Evolutionary conservation across 2,113 vertebrate species (phyloP), one percentile per base, ranked within the genome.

Genomic region (Indri indri): DNA sequence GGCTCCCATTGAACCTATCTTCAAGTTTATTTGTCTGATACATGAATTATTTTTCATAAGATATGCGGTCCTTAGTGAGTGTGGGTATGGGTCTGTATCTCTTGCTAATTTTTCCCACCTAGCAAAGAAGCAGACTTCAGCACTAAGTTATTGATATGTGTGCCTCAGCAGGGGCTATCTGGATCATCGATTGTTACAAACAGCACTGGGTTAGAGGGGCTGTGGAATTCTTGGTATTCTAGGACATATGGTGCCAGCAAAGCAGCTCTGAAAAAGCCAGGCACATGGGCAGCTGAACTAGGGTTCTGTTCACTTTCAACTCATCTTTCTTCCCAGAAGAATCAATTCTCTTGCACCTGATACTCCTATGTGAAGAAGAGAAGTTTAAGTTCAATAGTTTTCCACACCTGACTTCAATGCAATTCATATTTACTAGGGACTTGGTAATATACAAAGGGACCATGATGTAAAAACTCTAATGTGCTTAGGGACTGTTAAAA

Each of bases 401-500:
- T 23, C 68, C 32, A 5, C 50, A 42, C 16, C 42, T 76, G 37
- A 74, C 50, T 86, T 42, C 71, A 73, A 11, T 47, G 77, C 57
- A 3, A 6, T 73, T 23, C 70, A 92, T 37, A 84, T 63, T 94
- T 87, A 83, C 57, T 83, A 87, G 86, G 68, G 61, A 91, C 82
- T 95, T 79, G 32, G 45, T 76, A 89, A 84, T 17, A 95, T 83
- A 90, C 93, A 85, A 77, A 92, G 32, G 52, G 32, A 70, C 50
- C 45, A 23, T 5, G 30, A 90, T 47, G 5, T 61, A 84, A 87
- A 93, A 42, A 68, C 11, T 81, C 70, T 76, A 45, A 85, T 74
- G 82, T 88, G 89, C 54, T 94, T 68, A 73, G 74, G 5, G 42
- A 95, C 73, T 89, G 86, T 96, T 95, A 94, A 94, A 97, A 97